Evolutionary conservation across 2,113 vertebrate species (phyloP), one percentile per base, ranked within the genome.

Genomic region (Indicator indicator): DNA sequence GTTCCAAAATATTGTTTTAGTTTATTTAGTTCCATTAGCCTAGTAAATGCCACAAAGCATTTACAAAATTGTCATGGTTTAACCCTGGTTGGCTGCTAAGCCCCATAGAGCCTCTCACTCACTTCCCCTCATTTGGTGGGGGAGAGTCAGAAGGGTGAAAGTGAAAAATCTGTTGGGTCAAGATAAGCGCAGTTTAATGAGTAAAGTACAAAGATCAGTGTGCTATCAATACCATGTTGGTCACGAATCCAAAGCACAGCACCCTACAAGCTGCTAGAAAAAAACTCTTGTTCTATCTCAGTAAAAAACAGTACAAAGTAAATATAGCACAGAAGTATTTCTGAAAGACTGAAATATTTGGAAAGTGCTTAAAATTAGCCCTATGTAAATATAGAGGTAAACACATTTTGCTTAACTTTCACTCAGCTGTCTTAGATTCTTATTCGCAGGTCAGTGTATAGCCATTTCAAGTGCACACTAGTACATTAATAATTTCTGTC

Each of bases 361-460:
- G 33, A 90, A 77, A 92, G 23, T 58, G 21, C 27, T 82, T 90
- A 88, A 68, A 96, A 90, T 81, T 75, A 93, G 86, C n/a, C 14
- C 30, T 73, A 42, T 9, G 9, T 70, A 88, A 95, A 93, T 85
- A 94, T 10, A 83, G 20, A 76, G 48, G 15, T 26, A 92, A 88
- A 54, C 21, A 88, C 17, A 36, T n/a, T 83, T 93, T 67, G 62
- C 74, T 95, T 79, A 90, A 14, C 58, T 71, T 40, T 26, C 75
- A 88, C 68, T 23, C 30, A 74, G 11, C 24, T 93, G 40, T 16
- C 74, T 96, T 69, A 82, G 50, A 91, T 88, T 92, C 16, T 4
- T n/a, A 67, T 90, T 93, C 96, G 17, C 14, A 82, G 30, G 28
- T 48, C 44, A 94, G 16, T 42, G 6, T 72, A 54, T 24, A 88